Evolutionary conservation across 2,888 invertebrate species (phyloP), one percentile per base, ranked within the genome.

Genomic region (Tillus elongatus): DNA sequence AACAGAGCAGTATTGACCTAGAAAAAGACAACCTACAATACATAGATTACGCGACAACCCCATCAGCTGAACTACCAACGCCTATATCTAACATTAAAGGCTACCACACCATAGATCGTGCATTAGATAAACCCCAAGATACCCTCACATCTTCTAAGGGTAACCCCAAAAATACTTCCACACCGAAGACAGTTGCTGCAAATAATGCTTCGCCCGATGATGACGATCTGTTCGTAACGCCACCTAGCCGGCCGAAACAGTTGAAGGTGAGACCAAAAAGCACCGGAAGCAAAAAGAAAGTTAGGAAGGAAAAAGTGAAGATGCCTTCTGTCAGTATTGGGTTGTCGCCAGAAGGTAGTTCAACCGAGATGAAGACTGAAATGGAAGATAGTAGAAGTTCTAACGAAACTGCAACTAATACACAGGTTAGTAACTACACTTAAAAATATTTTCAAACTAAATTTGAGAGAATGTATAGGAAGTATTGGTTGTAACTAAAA

Each of bases 41-140:
- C 76, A 63, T 79, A 74, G 60, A 82, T 79, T 65, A 79, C 75
- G 56, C 78, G 75, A 41, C 70, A 77, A 57, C 69, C 73, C 56
- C 74, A 68, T 52, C 73, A 73, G 33, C 75, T 73, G 75, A 73
- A 73, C 48, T 71, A 66, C 61, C 71, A 68, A 53, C 69, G 63
- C 45, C 68, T 66, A 58, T 66, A 64, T 54, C 67, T 72, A 69
- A 67, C 30, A 53, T 49, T 36, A 47, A 49, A 35, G 58, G 58
- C 33, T 61, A 61, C 43, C 53, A 57, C 29, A 58, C 71, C 13
- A 64, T 72, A 46, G 72, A 70, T 54, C 70, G 71, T 51, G 69
- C 70, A 53, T 64, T 66, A 39, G 66, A 69, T 51, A 67, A 67
- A 66, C 63, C 13, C 30, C 2, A n/a, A n/a, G n/a, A n/a, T n/a